These are phyloP conservation scores for Ctenicera cuprea DNA, from an alignment of 2,888 invertebrate species.

Conservation along the genomic window DNA sequence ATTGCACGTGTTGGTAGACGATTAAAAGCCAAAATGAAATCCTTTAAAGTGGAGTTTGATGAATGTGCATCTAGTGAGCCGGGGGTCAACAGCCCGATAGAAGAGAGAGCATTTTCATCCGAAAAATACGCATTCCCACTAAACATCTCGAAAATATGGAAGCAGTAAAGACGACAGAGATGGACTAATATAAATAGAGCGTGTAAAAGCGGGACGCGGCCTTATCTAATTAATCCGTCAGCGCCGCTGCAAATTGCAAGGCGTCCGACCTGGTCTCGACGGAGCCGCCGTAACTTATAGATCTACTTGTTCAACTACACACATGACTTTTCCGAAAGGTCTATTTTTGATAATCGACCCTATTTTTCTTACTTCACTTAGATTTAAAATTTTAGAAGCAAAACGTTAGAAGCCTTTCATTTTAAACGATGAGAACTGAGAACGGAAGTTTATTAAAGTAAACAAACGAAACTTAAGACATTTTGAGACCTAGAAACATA, in stretches of 20 bases:
- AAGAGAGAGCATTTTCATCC: constrained; percentile 18
- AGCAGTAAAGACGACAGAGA: constrained; percentile 45
- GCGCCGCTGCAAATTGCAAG: constrained; percentile 43
- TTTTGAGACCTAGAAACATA: too few species aligned
- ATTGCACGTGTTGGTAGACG: too few species aligned
- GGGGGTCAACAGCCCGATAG: constrained; percentile 36
- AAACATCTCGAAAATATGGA: constrained; percentile 39
- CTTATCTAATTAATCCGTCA: constrained; percentile 49
- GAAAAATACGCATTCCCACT: constrained; percentile 30
- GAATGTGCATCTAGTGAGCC: not conserved
- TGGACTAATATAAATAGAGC: constrained; percentile 37
- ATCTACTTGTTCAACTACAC: constrained; percentile 31
- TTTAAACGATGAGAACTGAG: too few species aligned
- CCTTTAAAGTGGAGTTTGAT: constrained; percentile 6
- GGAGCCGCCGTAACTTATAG: constrained; percentile 42
- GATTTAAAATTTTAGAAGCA: not conserved
- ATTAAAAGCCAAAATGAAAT: too few species aligned
- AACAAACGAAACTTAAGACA: not conserved
- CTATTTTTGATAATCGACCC: constrained; percentile 34
- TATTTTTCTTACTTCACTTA: constrained; percentile 12
- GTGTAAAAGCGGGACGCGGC: constrained; percentile 42
- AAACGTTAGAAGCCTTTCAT: not conserved
- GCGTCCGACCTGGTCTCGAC: constrained; percentile 45
- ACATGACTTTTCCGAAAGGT: constrained; percentile 6
- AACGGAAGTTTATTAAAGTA: not conserved